A percentile compares a stretch with the other conserved stretches of the same genome.
Evolutionary conservation across 1,140 invertebrate species (phyloP).

Genomic region (Penaeus indicus): DNA sequence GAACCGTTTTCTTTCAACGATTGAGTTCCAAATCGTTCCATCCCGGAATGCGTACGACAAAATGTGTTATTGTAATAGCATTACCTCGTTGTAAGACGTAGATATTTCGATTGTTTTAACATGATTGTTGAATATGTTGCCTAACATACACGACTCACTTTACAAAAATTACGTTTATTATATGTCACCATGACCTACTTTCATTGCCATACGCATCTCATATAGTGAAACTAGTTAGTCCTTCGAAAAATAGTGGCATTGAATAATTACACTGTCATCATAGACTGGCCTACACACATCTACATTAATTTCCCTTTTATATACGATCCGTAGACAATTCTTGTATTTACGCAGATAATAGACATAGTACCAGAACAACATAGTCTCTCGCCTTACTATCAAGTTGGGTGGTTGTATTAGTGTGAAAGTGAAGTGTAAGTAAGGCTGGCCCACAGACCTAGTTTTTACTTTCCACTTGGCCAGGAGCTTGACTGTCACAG

Average conservation of each 20-base stretch:
- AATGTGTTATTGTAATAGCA: constrained; percentile 4
- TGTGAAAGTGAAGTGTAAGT: constrained; percentile 63
- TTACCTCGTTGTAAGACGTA: not conserved
- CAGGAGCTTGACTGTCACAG: constrained; percentile 58
- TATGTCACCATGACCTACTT: constrained; percentile 61
- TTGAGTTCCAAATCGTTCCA: constrained; percentile 34
- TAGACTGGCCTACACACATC: not conserved
- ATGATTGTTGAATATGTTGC: not conserved
- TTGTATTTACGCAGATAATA: not conserved
- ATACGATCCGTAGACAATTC: not conserved
- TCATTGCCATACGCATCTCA: constrained; percentile 52
- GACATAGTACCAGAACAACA: not conserved
- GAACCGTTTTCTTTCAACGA: constrained; percentile 42
- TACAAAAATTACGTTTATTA: constrained; percentile 3
- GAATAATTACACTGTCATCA: not conserved
- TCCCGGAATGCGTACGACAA: constrained; percentile 45
- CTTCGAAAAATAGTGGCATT: not conserved
- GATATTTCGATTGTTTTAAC: not conserved
- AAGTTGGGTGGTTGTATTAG: constrained; percentile 61
- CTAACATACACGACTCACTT: not conserved
- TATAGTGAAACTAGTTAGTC: constrained; percentile 38
- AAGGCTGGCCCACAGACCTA: constrained; percentile 58
- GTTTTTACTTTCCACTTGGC: constrained; percentile 60
- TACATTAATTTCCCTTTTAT: not conserved
- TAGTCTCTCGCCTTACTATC: constrained; percentile 45